Conservation (phyloP, 2,113 vertebrate species). For the Zapornia atra region DNA sequence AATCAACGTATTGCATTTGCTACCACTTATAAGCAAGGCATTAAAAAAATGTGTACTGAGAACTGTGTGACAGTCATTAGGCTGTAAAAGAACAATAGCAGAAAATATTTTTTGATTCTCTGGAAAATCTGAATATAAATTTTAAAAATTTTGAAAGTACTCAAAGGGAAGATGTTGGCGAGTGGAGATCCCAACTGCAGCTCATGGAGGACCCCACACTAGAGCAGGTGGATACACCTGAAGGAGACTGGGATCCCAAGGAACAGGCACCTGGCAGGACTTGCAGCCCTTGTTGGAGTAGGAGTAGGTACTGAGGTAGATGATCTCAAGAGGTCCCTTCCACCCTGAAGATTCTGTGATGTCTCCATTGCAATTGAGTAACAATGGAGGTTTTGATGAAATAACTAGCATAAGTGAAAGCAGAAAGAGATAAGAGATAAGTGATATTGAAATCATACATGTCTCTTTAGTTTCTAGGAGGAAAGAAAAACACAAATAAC, state of each 20-base stretch:
- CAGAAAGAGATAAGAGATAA: background rate
- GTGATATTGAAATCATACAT: background rate
- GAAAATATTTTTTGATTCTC: background rate
- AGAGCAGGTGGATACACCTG: too few relatives aligned
- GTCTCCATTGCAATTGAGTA: background rate
- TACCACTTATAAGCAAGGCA: background rate
- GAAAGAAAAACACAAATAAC: fast-evolving
- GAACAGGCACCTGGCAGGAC: too few relatives aligned
- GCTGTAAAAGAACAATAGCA: background rate
- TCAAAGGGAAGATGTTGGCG: too few relatives aligned
- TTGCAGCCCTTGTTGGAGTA: background rate
- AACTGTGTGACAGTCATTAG: background rate
- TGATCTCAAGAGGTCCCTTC: background rate
- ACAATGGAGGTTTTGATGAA: background rate
- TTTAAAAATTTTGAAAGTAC: background rate
- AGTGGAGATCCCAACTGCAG: too few relatives aligned
- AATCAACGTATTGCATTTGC: background rate
- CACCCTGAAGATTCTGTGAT: background rate
- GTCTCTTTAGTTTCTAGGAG: background rate
- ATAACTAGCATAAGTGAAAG: background rate
- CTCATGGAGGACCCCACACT: too few relatives aligned
- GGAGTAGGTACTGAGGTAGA: background rate
- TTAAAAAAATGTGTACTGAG: background rate
- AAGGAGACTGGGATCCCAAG: too few relatives aligned
- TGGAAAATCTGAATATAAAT: background rate